Percentiles rank a stretch among this genome's conserved stretches.
Evolutionary conservation across 2,113 vertebrate species (phyloP).

Genomic region (Hyla sarda): DNA sequence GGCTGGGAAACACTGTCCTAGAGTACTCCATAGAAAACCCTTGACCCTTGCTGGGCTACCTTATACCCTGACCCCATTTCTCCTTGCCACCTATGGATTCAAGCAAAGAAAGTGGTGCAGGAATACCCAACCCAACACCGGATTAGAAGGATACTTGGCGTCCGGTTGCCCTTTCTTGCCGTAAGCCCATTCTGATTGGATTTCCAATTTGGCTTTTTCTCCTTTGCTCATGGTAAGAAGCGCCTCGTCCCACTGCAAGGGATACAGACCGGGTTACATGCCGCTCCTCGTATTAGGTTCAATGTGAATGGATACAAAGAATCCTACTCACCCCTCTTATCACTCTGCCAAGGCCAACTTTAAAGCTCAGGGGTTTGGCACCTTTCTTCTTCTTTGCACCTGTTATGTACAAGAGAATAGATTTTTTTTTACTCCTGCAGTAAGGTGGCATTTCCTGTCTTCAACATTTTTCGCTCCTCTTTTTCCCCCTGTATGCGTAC

Average conservation of each 20-base stretch:
- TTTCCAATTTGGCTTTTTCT: conserved; percentile 92
- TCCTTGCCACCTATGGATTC: no score
- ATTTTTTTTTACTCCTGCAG: not conserved
- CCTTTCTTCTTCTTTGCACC: conserved; percentile 94
- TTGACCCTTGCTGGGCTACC: no score
- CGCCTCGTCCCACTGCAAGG: conserved; percentile 90
- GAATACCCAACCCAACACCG: not conserved
- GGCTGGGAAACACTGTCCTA: no score
- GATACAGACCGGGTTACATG: not conserved
- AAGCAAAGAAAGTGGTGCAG: not conserved
- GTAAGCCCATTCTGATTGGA: conserved; percentile 95
- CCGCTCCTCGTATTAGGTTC: not conserved
- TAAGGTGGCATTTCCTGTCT: not conserved
- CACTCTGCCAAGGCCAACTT: conserved; percentile 91
- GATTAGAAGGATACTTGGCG: conserved; percentile 93
- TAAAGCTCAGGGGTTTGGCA: conserved; percentile 91
- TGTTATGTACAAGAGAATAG: conserved; percentile 64
- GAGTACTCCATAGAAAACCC: not conserved
- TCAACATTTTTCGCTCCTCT: no score
- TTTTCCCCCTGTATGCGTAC: no score
- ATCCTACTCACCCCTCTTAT: conserved; percentile 89
- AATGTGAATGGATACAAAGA: no score
- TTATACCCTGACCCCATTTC: no score
- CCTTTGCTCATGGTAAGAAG: conserved; percentile 96
- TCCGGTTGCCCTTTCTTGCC: conserved; percentile 94